A percentile compares a stretch with the other conserved stretches of the same genome.
Conservation (phyloP, 2,797 vertebrate species). For the Premnoplex brunnescens region DNA sequence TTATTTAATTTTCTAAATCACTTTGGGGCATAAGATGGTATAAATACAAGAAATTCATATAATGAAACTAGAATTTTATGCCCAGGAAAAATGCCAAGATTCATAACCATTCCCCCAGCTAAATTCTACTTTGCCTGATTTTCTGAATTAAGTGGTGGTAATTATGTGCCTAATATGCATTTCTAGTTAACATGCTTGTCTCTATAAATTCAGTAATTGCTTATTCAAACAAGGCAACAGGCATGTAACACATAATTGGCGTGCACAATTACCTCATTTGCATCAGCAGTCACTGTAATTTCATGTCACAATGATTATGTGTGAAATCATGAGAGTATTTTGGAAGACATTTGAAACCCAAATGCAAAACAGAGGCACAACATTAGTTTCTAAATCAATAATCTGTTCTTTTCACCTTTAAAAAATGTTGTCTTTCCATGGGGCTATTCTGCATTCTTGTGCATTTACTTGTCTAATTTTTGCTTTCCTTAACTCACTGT, state of each 20-base stretch:
- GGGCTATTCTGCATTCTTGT: neutral
- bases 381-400: neutral
- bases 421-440: neutral
- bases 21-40: neutral
- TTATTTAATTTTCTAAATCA: conserved; percentile 27
- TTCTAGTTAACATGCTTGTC: conserved; percentile 58
- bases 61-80: conserved; percentile 31
- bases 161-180: conserved; percentile 54
- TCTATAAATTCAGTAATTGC: conserved; percentile 57
- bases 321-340: conserved; percentile 1
- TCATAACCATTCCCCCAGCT: conserved; percentile 23
- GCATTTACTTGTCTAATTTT: neutral
- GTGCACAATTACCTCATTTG: conserved; percentile 51
- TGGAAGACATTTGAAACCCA: conserved; percentile 38
- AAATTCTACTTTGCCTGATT: conserved; percentile 37
- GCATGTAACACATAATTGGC: conserved; percentile 49
- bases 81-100: conserved; percentile 36
- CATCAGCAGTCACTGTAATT: conserved; percentile 45
- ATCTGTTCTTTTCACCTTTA: neutral
- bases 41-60: conserved; percentile 25
- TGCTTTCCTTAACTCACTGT: neutral
- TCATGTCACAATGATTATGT: conserved; percentile 33
- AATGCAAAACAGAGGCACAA: neutral
- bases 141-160: conserved; percentile 59
- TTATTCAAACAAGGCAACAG: conserved; percentile 53